Percentiles rank a stretch among this genome's conserved stretches.
phyloP scores from a whole-genome alignment of 2,113 vertebrate genomes.

The Platysternon megacephalum region DNA sequence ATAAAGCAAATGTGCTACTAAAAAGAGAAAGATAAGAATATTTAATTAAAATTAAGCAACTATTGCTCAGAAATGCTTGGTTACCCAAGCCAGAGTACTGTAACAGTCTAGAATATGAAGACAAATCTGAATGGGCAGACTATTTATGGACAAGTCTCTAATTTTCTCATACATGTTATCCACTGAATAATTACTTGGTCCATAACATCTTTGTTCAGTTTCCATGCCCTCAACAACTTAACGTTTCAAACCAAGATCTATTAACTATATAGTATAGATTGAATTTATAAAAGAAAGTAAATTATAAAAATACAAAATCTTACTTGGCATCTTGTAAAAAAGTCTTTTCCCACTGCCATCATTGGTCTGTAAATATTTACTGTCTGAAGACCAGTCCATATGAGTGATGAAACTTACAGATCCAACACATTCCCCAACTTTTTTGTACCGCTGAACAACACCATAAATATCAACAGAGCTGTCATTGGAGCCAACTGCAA shows the following conservation, averaged over 20 bases:
- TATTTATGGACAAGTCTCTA: background rate
- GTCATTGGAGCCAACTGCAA: conserved; percentile 97
- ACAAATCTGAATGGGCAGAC: background rate
- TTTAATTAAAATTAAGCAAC: background rate
- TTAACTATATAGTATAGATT: background rate
- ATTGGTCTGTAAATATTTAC: conserved; percentile 96
- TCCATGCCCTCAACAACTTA: background rate
- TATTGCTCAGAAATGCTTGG: background rate
- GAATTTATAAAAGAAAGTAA: background rate
- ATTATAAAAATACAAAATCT: conserved; percentile 55
- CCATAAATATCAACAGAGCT: conserved; percentile 95
- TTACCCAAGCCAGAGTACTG: background rate
- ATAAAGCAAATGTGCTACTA: background rate
- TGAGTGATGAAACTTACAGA: conserved; percentile 96
- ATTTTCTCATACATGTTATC: background rate
- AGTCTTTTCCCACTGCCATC: conserved; percentile 92
- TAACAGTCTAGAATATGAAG: background rate
- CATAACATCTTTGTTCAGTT: background rate
- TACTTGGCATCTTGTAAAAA: conserved; percentile 98
- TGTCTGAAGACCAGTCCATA: conserved; percentile 98
- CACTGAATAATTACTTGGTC: background rate
- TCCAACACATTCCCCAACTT: conserved; percentile 93
- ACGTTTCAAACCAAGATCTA: background rate
- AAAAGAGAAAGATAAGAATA: background rate
- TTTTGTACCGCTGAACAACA: conserved; percentile 94